Percentiles rank a stretch among this genome's conserved stretches.
Conservation (phyloP, 92 coral and sea anemone genomes). For the Siderastrea radians region DNA sequence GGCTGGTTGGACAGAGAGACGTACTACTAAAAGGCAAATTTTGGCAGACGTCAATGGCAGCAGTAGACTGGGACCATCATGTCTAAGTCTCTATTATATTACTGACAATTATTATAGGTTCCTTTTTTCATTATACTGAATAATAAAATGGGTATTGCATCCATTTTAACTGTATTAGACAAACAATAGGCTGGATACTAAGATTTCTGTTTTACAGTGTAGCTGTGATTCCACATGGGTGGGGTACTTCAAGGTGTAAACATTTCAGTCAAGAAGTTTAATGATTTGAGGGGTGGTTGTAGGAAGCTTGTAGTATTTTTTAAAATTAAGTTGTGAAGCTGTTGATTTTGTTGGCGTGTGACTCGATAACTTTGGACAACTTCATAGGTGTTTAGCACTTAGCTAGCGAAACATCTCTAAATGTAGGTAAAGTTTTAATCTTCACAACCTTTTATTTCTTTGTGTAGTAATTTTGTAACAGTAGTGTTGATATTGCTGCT, state of each 20-base stretch:
- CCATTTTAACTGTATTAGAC: not conserved
- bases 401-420: not conserved
- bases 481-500: not conserved
- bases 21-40: slow-evolving; percentile 58
- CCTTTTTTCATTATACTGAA: slow-evolving; percentile 13
- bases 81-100: not conserved
- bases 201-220: not conserved
- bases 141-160: slow-evolving; percentile 5
- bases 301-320: not conserved
- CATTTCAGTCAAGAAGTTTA: not conserved
- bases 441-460: not conserved
- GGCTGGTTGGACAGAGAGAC: slow-evolving; percentile 89
- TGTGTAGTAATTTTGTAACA: not conserved
- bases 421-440: not conserved
- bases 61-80: not conserved
- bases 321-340: not conserved
- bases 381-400: not conserved
- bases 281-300: slow-evolving; percentile 4
- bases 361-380: not conserved
- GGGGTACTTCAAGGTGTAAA: not conserved
- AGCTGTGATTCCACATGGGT: not conserved
- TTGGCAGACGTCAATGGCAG: slow-evolving; percentile 3
- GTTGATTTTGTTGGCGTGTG: not conserved
- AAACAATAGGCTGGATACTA: not conserved
- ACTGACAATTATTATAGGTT: slow-evolving; percentile 11